Conservation (phyloP, 1,140 invertebrate genomes). For the Homarus americanus region DNA sequence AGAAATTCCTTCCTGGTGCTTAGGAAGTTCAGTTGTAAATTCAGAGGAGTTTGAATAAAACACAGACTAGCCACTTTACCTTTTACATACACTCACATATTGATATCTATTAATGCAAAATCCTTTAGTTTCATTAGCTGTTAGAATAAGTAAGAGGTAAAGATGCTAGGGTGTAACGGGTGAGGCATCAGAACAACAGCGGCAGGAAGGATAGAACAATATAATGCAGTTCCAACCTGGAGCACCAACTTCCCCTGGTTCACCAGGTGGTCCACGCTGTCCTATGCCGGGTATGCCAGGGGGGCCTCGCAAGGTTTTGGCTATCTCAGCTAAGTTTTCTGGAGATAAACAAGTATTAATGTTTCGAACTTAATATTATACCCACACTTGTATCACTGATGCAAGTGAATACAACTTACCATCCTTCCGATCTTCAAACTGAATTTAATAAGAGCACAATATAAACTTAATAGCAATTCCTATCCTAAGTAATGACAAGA, state of each 20-base stretch:
- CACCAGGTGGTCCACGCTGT: conserved; percentile 66
- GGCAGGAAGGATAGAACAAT: background rate
- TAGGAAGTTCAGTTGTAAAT: background rate
- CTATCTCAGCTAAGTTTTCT: conserved; percentile 72
- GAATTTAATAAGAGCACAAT: too few species aligned
- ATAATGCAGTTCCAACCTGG: conserved; percentile 53
- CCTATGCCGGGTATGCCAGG: conserved; percentile 65
- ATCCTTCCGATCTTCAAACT: too few species aligned
- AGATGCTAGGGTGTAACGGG: background rate
- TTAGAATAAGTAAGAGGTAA: background rate
- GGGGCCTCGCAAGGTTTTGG: conserved; percentile 66
- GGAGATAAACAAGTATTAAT: conserved; percentile 4
- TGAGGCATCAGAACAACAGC: background rate
- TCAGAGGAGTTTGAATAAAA: background rate
- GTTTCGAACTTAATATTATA: background rate
- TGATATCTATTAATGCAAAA: background rate
- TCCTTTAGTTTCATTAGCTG: background rate
- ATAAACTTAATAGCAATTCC: too few species aligned
- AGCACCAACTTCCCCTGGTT: conserved; percentile 65
- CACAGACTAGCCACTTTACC: background rate
- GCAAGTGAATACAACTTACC: too few species aligned
- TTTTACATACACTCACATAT: background rate
- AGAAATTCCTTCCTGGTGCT: background rate
- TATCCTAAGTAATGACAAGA: too few species aligned
- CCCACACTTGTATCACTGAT: background rate